Conservation (phyloP, 2,113 vertebrate species). For the Setophaga kirtlandii region DNA sequence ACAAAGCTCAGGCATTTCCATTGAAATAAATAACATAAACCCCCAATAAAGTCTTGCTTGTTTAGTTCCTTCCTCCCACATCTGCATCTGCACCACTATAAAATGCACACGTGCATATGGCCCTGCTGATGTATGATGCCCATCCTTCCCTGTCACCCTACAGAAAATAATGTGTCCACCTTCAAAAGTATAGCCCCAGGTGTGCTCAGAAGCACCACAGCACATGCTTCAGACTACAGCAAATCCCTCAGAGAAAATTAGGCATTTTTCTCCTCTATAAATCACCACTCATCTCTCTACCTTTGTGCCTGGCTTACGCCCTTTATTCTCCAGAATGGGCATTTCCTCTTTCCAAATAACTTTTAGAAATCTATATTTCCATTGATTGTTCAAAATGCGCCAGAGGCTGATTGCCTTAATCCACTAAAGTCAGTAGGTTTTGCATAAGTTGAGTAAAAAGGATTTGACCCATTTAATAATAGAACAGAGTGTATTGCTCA, state of each 20-base stretch:
- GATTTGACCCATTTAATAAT: slow-evolving; percentile 35
- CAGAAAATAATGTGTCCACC: slow-evolving; percentile 33
- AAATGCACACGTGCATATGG: slow-evolving; percentile 2
- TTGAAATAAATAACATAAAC: slow-evolving; percentile 6
- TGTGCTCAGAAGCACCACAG: slow-evolving; percentile 13
- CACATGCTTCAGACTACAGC: neutral
- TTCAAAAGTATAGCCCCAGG: slow-evolving; percentile 33
- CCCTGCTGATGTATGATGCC: neutral
- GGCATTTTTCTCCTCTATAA: neutral
- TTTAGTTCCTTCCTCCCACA: neutral
- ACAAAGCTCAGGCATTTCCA: neutral
- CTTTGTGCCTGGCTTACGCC: neutral
- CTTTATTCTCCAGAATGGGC: neutral
- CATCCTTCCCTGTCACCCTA: neutral
- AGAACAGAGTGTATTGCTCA: neutral
- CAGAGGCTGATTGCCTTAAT: slow-evolving; percentile 4
- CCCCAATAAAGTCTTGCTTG: neutral
- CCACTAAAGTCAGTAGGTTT: neutral
- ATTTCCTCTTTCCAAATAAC: neutral
- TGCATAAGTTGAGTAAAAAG: slow-evolving; percentile 18
- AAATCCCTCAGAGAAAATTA: slow-evolving; percentile 36
- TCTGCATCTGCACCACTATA: slow-evolving; percentile 11
- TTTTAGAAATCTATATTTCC: neutral
- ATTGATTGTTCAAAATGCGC: neutral
- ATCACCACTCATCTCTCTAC: neutral